Evolutionary conservation across 2,888 invertebrate genomes (phyloP).

Genomic region (Portevinia maculata): DNA sequence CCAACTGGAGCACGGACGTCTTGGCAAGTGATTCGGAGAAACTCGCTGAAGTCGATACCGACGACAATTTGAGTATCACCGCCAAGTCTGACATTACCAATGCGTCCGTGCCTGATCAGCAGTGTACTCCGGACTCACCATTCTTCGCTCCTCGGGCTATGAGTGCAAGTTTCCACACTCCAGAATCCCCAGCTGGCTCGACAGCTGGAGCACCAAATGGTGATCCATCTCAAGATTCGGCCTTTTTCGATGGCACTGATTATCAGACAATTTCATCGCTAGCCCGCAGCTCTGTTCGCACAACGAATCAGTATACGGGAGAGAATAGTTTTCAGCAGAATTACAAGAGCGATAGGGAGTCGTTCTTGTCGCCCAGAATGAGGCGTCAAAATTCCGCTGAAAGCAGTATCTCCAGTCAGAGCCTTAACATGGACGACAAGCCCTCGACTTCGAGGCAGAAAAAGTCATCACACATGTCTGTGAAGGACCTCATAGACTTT

Average conservation of each 20-base stretch:
- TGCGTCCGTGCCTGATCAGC: constrained; percentile 84
- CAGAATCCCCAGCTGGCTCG: constrained; percentile 62
- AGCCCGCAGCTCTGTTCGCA: constrained; percentile 81
- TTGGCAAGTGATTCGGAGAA: constrained; percentile 96
- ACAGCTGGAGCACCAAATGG: constrained; percentile 53
- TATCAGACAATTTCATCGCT: constrained; percentile 80
- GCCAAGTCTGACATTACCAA: constrained; percentile 89
- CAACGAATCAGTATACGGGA: constrained; percentile 80
- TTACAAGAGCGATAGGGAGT: constrained; percentile 80
- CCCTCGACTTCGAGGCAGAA: constrained; percentile 55
- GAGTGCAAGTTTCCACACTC: constrained; percentile 75
- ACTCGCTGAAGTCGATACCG: constrained; percentile 91
- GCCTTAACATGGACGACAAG: constrained; percentile 80
- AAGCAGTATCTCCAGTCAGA: constrained; percentile 83
- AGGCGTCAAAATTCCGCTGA: constrained; percentile 82
- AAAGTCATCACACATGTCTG: constrained; percentile 41
- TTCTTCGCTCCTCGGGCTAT: constrained; percentile 76
- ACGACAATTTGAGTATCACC: constrained; percentile 87
- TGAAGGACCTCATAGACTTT: constrained; percentile 81
- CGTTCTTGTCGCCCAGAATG: constrained; percentile 80
- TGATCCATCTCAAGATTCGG: constrained; percentile 80
- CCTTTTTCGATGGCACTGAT: constrained; percentile 80
- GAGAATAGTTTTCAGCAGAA: constrained; percentile 82
- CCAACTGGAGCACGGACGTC: constrained; percentile 99
- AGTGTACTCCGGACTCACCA: constrained; percentile 77